phyloP scores from a whole-genome alignment of 2,113 vertebrate genomes.

The Poicephalus meyeri region DNA sequence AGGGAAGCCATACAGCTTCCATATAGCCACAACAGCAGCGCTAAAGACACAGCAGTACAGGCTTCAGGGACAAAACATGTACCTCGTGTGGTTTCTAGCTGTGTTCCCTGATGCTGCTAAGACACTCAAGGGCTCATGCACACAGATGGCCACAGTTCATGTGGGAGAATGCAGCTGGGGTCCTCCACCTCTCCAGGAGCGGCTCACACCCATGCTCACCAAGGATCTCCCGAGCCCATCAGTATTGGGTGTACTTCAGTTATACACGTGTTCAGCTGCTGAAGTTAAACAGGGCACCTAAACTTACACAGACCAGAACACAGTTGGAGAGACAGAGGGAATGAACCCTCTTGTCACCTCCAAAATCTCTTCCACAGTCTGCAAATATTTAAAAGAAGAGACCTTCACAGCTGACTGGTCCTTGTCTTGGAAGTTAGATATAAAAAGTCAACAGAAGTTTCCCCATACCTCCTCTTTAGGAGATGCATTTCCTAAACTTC shows the following conservation, averaged over 20 bases:
- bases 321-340: background rate
- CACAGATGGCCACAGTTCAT: background rate
- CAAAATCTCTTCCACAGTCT: background rate
- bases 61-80: background rate
- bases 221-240: background rate
- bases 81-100: background rate
- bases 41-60: background rate
- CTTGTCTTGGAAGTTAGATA: background rate
- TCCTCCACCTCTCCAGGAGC: background rate
- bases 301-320: background rate
- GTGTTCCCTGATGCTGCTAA: background rate
- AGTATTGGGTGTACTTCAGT: background rate
- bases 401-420: background rate
- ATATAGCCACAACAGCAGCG: background rate
- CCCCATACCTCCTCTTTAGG: background rate
- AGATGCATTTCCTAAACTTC: conserved; percentile 9
- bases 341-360: background rate
- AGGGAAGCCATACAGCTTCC: background rate
- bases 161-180: background rate
- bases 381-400: background rate
- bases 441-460: background rate
- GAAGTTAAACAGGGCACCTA: background rate
- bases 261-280: background rate
- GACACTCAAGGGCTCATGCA: background rate
- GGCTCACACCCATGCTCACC: accelerated